Conservation (phyloP, 2,797 vertebrate genomes). For the Helarctos malayanus region DNA sequence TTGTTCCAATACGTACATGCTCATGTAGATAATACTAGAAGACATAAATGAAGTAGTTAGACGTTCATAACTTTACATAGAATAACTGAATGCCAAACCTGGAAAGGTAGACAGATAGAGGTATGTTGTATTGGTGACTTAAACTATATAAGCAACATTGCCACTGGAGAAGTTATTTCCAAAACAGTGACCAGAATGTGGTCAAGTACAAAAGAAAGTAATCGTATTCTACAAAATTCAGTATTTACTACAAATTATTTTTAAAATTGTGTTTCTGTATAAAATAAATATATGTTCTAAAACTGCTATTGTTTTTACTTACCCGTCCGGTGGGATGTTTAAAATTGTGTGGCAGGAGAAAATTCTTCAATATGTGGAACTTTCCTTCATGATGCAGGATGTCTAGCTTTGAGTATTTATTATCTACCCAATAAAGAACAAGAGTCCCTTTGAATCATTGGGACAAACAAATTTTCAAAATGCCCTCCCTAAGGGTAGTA, state of each 20-base stretch:
- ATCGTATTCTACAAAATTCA: neutral
- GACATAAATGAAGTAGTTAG: neutral
- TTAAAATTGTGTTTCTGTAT: neutral
- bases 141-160: constrained; percentile 7
- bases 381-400: neutral
- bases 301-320: constrained; percentile 3
- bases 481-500: neutral
- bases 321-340: neutral
- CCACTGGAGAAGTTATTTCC: constrained; percentile 39
- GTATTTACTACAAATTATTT: constrained; percentile 24
- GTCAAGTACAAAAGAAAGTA: constrained; percentile 43
- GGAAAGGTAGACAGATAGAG: neutral
- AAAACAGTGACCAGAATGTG: constrained; percentile 45
- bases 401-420: neutral
- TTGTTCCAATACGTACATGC: neutral
- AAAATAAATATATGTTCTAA: constrained; percentile 13
- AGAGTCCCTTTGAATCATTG: neutral
- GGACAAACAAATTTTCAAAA: constrained; percentile 31
- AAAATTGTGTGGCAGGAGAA: constrained; percentile 10
- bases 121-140: neutral
- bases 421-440: neutral
- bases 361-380: neutral
- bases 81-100: neutral
- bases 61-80: neutral
- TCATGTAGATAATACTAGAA: neutral